phyloP scores from a whole-genome alignment of 2,113 vertebrate genomes.

The Poeciliopsis occidentalis region DNA sequence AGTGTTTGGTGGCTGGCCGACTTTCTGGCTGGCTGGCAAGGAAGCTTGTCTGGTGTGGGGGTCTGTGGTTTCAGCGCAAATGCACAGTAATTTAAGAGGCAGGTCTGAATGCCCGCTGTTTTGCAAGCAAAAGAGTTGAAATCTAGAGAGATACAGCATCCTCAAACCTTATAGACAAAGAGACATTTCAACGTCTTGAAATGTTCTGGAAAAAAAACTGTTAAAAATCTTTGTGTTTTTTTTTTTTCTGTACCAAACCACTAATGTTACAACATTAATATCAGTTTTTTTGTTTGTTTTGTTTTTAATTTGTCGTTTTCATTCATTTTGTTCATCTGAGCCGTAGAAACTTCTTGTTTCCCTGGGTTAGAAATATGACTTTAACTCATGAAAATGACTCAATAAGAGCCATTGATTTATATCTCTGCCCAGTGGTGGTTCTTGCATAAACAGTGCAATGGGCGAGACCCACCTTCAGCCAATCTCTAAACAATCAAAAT shows the following conservation, averaged over 20 bases:
- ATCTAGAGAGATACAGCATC: constrained; percentile 19
- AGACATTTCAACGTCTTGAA: neutral
- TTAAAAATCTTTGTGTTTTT: neutral
- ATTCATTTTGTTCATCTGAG: no score
- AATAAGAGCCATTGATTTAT: no score
- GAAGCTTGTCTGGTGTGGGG: constrained; percentile 64
- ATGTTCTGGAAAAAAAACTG: neutral
- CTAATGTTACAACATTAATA: neutral
- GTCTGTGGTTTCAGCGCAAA: constrained; percentile 74
- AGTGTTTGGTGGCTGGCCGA: constrained; percentile 66
- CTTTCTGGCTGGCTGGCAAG: constrained; percentile 68
- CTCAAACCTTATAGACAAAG: neutral
- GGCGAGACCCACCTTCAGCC: no score
- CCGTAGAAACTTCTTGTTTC: no score
- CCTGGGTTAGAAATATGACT: no score
- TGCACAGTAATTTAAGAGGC: constrained; percentile 67
- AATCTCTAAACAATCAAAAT: no score
- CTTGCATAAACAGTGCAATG: no score
- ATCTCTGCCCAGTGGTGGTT: no score
- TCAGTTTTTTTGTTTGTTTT: neutral
- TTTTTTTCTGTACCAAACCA: neutral
- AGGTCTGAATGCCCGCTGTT: constrained; percentile 62
- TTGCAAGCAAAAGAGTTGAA: constrained; percentile 62
- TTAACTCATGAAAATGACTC: no score
- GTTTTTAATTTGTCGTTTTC: no score